Evolutionary conservation across 2,113 vertebrate genomes (phyloP), one percentile per base, ranked within the genome.

Genomic region (Butorides virescens): DNA sequence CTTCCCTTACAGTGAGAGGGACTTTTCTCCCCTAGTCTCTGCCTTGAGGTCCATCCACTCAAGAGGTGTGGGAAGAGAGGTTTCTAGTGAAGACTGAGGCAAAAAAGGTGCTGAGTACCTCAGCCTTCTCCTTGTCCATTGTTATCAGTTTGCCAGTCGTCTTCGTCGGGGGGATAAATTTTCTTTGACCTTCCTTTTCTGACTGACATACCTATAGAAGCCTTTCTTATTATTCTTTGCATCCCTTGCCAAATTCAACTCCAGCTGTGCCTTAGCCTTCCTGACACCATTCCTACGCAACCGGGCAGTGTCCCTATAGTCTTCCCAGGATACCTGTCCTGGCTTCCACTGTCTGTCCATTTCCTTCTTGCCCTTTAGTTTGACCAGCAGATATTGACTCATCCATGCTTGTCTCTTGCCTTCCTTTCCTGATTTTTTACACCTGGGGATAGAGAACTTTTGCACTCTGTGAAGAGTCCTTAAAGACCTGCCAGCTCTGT

Each of bases 391-490:
- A 11, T 53, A 10, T 68, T 4, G 23, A 34, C 16, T 67, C 26
- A 58, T 4, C 9, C 15, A 12, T 27, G 5, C 13, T 4, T 2
- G 10, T 32, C 12, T 77, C 13, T 36, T 32, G 56, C 16, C 10
- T 5, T 70, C 15, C 5, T 75, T 65, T 21, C 15, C 25, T 36
- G 1, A 26, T 71, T 66, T 83, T 44, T 74, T 50, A 46, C 2
- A 44, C 3, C 3, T 42, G n/a, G 0, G 0, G 8, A 32, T 4
- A 0, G 1, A 63, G 26, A 79, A 15, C 2, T 56, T 19, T 66
- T 76, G 7, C 4, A 1, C 3, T 71, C 11, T 61, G 2, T 30
- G 14, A 18, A 83, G 19, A 2, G 1, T 17, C 32, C 5, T 34
- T 70, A 56, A 65, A 65, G n/a, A 18, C 23, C 19, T 37, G 10